Percentiles rank a stretch among this genome's conserved stretches.
phyloP scores from a whole-genome alignment of 2,113 vertebrate genomes.

The Alethe diademata region DNA sequence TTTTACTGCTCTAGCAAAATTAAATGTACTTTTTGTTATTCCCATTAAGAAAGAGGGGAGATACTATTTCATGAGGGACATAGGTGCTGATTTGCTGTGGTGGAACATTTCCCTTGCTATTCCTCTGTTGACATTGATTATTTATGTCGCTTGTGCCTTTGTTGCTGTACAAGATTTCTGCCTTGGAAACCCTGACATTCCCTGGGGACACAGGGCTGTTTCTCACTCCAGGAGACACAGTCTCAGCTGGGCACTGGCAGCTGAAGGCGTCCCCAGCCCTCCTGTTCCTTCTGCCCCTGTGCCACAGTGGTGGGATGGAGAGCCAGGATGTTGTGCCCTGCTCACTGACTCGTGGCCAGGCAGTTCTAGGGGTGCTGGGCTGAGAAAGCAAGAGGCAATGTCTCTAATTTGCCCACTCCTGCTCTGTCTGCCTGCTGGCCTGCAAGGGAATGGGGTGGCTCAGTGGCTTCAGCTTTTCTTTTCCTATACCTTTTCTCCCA shows the following conservation, averaged over 20 bases:
- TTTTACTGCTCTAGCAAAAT: not conserved
- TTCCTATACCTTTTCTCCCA: not conserved
- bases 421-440: not conserved
- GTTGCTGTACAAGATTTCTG: not conserved
- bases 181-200: not conserved
- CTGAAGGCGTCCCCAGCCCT: not conserved
- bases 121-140: not conserved
- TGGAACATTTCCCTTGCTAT: not conserved
- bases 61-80: not conserved
- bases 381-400: not conserved
- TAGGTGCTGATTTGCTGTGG: not conserved
- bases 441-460: not conserved
- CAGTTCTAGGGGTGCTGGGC: not conserved
- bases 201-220: not conserved
- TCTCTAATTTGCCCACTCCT: not conserved
- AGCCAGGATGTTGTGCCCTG: not conserved
- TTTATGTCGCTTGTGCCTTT: not conserved
- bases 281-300: not conserved
- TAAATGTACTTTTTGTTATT: not conserved
- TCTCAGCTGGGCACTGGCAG: not conserved
- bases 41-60: not conserved
- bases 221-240: not conserved
- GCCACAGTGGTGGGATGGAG: rapidly evolving
- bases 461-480: not conserved
- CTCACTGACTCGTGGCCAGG: not conserved